Evolutionary conservation across 2,113 vertebrate genomes (phyloP).

Genomic region (Prinia subflava): DNA sequence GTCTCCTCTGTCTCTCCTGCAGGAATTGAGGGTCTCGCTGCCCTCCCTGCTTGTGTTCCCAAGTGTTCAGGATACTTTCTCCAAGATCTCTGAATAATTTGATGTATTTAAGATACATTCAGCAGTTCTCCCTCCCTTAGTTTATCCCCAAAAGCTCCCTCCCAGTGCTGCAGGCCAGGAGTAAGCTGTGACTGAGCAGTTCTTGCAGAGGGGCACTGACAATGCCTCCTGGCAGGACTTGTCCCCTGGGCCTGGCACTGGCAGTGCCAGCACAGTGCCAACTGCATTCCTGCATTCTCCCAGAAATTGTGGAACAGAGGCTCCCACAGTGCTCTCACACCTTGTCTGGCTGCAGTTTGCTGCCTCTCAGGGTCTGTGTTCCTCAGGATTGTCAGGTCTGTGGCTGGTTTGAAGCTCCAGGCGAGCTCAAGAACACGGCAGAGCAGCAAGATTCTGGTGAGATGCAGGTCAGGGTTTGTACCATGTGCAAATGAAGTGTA

Average conservation of each 20-base stretch:
- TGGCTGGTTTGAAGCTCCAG: not conserved
- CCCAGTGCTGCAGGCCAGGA: not conserved
- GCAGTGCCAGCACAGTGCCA: not conserved
- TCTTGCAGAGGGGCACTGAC: not conserved
- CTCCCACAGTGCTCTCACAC: not conserved
- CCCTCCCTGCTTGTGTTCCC: not conserved
- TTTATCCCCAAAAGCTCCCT: not conserved
- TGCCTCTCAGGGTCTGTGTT: not conserved
- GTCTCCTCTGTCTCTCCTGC: not conserved
- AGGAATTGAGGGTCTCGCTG: rapidly evolving
- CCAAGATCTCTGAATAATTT: not conserved
- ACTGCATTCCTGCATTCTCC: rapidly evolving
- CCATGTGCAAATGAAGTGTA: not conserved
- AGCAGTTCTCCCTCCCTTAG: not conserved
- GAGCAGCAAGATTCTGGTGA: not conserved
- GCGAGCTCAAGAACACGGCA: not conserved
- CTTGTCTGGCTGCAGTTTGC: not conserved
- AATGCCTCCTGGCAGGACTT: not conserved
- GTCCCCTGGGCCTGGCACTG: not conserved
- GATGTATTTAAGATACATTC: not conserved
- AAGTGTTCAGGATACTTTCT: not conserved
- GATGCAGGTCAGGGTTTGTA: not conserved
- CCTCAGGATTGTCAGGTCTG: not conserved
- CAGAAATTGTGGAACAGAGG: rapidly evolving
- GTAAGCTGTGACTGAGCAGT: not conserved